phyloP scores from a whole-genome alignment of 2,113 vertebrate species.

The Stigmatopora argus region DNA sequence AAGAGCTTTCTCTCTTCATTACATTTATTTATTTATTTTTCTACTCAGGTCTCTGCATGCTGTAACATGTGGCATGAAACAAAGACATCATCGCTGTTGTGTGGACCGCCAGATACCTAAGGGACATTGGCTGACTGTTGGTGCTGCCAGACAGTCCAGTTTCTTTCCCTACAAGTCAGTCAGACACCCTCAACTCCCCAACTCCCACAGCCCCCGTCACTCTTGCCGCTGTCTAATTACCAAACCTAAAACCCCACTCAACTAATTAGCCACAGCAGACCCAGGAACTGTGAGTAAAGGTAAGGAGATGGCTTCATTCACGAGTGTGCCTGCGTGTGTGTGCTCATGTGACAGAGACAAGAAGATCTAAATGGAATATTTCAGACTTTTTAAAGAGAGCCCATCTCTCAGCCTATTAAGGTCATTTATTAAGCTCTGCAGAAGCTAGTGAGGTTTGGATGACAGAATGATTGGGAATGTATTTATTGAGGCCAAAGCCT shows the following conservation, averaged over 20 bases:
- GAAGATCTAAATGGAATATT: constrained; percentile 55
- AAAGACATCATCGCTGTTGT: constrained; percentile 63
- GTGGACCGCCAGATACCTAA: constrained; percentile 60
- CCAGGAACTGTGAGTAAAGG: constrained; percentile 83
- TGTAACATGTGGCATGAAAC: constrained; percentile 61
- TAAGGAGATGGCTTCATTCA: constrained; percentile 82
- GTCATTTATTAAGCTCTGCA: constrained; percentile 63
- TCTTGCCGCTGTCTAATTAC: constrained; percentile 66
- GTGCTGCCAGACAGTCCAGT: constrained; percentile 68
- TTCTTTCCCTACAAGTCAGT: constrained; percentile 58
- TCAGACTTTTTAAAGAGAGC: constrained; percentile 43
- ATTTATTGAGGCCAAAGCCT: constrained; percentile 41
- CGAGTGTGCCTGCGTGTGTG: constrained; percentile 17
- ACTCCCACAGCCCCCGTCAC: constrained; percentile 64
- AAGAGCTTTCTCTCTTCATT: constrained; percentile 20
- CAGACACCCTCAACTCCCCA: constrained; percentile 63
- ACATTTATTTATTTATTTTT: not conserved
- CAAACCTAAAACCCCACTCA: constrained; percentile 79
- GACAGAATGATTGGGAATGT: constrained; percentile 52
- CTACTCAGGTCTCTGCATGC: constrained; percentile 20
- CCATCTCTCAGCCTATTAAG: constrained; percentile 64
- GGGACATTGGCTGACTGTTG: constrained; percentile 60
- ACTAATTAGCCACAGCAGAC: constrained; percentile 87
- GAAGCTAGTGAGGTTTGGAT: constrained; percentile 52
- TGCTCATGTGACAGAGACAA: constrained; percentile 42